A percentile compares a stretch with the other conserved stretches of the same genome.
phyloP scores from a whole-genome alignment of 2,888 invertebrate genomes.

The Pandemis heparana region DNA sequence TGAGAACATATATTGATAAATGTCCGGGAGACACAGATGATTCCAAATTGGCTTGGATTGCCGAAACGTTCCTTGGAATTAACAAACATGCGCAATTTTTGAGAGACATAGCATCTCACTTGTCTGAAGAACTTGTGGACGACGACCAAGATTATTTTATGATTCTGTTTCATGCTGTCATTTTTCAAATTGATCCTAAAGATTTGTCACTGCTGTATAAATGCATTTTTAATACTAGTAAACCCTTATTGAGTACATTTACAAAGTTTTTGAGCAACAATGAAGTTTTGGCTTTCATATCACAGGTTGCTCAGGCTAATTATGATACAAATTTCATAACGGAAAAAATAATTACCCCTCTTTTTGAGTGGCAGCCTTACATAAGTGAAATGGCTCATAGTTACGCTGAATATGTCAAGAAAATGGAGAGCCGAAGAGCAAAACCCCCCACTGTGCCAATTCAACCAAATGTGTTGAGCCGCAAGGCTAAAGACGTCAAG shows the following conservation, averaged over 20 bases:
- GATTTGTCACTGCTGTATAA: conserved; percentile 70
- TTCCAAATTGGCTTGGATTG: conserved; percentile 72
- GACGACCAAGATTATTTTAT: conserved; percentile 72
- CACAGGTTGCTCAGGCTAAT: conserved; percentile 74
- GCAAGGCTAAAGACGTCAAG: conserved; percentile 56
- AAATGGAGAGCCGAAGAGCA: conserved; percentile 62
- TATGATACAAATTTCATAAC: conserved; percentile 83
- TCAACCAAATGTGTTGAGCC: conserved; percentile 68
- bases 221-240: conserved; percentile 76
- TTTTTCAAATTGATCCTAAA: conserved; percentile 66
- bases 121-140: conserved; percentile 63
- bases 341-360: conserved; percentile 78
- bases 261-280: conserved; percentile 76
- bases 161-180: conserved; percentile 69
- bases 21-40: conserved; percentile 68
- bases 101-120: conserved; percentile 58
- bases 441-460: conserved; percentile 70
- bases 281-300: conserved; percentile 74
- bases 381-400: conserved; percentile 74
- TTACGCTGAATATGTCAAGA: conserved; percentile 68
- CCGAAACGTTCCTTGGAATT: conserved; percentile 70
- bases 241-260: conserved; percentile 65
- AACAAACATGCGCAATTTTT: conserved; percentile 69
- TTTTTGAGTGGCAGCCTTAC: conserved; percentile 79
- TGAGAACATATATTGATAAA: conserved; percentile 71